Base-by-base conservation (phyloP, 2,113 vertebrate species). In the Thamnophis sirtalis region DNA sequence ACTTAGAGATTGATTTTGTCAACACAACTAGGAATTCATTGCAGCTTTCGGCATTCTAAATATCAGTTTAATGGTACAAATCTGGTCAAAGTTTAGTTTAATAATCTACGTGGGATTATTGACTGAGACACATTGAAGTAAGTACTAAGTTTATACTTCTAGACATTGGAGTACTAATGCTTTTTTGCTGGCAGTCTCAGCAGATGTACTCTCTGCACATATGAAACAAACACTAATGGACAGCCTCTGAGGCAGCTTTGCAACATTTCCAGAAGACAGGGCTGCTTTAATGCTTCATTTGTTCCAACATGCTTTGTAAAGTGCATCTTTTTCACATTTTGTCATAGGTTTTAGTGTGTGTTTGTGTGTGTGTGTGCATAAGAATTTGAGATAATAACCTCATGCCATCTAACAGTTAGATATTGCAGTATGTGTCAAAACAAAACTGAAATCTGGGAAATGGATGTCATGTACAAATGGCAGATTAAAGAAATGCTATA, bases 351-450 rank as follows among this genome's bases (percentile, higher is more conserved):
- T 80, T 68, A 68, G 33, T 4, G 0, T 68, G 63, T 68, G 28
- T 33, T 15, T 68, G 26, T 63, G 58, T 9, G 55, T 68, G 43
- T 38, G 24, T 50, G 0, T 89, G 84, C 84, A 94, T 90, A 90
- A 95, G 43, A 53, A 86, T 93, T 91, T 91, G 87, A 94, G 38
- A 50, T 94, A 48, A 91, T 95, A 95, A 96, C 95, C 95, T 96
- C 90, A 95, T 96, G 96, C 92, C 17, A 95, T 91, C 5, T 3
- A 95, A 86, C 84, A 94, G 95, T 93, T 92, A 96, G 93, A 95
- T 96, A 93, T 94, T 96, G 95, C 93, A 96, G 89, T 94, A 84
- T 24, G 7, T 96, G 84, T 95, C 93, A 96, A 97, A 96, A 96
- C 93, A 95, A 95, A 96, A 93, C 92, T 92, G 90, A 95, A 89